Evolutionary conservation across 2,888 invertebrate species (phyloP), one percentile per base, ranked within the genome.

Genomic region (Shargacucullia verbasci): DNA sequence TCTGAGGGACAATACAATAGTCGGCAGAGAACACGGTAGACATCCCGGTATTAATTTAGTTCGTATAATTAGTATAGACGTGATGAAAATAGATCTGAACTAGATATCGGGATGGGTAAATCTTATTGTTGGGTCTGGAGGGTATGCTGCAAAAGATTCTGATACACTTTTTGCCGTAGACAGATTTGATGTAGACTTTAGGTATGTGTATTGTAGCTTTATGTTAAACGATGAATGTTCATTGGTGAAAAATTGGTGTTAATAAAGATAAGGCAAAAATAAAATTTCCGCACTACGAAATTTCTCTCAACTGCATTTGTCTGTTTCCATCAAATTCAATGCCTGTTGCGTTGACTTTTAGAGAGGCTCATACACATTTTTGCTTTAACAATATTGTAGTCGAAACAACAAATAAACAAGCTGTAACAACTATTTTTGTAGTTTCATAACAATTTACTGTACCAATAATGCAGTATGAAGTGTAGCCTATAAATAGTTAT

Each of bases 1-100:
- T 49, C 33, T 72, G 77, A 78, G 53, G 59, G 79, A 79, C 78
- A 77, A 68, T 65, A 78, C 79, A 79, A 79, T 77, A 74, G 78
- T 49, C 49, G 15, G 29, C 47, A 37, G 10, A 31, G 68, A 66
- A 48, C 76, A 60, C 55, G 53, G 50, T 46, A 39, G 64, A 72
- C 64, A 64, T 72, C 56, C 66, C 58, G 48, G 63, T 80, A 78
- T 80, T 78, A 79, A 81, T 81, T 78, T 79, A 76, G 69, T 68
- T 71, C 59, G 66, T 67, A 74, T 72, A 74, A 76, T 81, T 80
- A 78, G 79, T 77, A 78, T 67, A 76, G 59, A 62, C 57, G 59
- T 70, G 63, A 67, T 57, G 44, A 54, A 73, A 73, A 73, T 73
- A 73, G 68, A 68, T 68, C 54, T 55, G 52, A 6, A 45, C 58